Conservation (phyloP, 2,113 vertebrate species). For the Ophthalmolycus amberensis region DNA sequence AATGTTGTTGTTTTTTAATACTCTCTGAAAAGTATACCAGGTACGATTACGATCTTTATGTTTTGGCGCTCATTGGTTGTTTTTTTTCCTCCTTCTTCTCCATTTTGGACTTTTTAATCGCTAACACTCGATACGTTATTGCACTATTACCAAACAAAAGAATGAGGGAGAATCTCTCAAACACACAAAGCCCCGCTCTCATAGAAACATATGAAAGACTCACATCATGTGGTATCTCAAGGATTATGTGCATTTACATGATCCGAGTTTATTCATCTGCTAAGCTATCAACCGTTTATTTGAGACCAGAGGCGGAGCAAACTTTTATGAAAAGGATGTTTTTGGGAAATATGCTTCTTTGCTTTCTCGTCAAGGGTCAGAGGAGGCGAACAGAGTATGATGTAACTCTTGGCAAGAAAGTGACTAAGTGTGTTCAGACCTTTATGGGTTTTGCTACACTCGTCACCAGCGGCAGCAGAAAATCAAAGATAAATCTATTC, state of each 20-base stretch:
- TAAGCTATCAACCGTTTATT: constrained; percentile 1
- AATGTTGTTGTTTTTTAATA: constrained; percentile 82
- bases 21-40: constrained; percentile 79
- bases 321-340: constrained; percentile 9
- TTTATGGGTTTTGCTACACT: constrained; percentile 39
- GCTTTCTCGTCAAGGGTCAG: background rate
- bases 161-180: constrained; percentile 34
- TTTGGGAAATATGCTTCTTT: background rate
- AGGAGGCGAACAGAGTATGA: background rate
- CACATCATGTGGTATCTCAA: constrained; percentile 43
- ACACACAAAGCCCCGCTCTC: constrained; percentile 26
- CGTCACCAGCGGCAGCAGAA: constrained; percentile 59
- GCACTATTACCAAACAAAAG: constrained; percentile 70
- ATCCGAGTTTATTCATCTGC: constrained; percentile 18
- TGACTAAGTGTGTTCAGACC: background rate
- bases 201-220: constrained; percentile 17
- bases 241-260: constrained; percentile 57
- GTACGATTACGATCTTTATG: constrained; percentile 65
- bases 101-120: constrained; percentile 73
- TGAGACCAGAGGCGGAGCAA: constrained; percentile 44
- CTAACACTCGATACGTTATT: constrained; percentile 71
- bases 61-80: constrained; percentile 48
- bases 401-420: constrained; percentile 11
- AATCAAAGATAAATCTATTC: constrained; percentile 41
- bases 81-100: constrained; percentile 56